Evolutionary conservation across 2,888 invertebrate species (phyloP), one percentile per base, ranked within the genome.

Genomic region (Netelia virgata): DNA sequence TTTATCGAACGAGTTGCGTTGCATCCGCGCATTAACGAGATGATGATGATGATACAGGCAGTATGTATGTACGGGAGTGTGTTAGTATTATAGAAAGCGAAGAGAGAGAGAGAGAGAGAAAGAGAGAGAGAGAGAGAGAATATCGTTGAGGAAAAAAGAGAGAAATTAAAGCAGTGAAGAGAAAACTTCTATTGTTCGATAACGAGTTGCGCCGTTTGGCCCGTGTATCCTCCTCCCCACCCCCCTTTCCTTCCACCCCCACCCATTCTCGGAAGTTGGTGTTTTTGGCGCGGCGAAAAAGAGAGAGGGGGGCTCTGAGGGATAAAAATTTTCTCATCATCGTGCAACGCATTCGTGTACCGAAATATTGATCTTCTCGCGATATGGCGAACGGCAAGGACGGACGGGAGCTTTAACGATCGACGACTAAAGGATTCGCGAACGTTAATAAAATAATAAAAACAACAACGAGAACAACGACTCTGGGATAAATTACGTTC

Each of bases 11-110:
- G 59, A 74, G 53, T 81, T 74, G 36, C 69, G 66, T 28, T 41
- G 23, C 20, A 14, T n/a, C 41, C 61, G 41, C 14, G 43, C 74
- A 74, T 70, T 76, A 82, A 57, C 70, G 64, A 66, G 63, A 72
- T 69, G 64, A 64, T 57, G 57, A 28, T 57, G 18, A 76, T 20
- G 28, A 47, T 20, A 28, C 28, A 28, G 28, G 28, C 28, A 3
- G 5, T 28, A 5, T 28, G 28, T 28, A 23, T 23, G 3, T 23
- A 3, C 3, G 43, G 14, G 73, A 18, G 43, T 8, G 53, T 18
- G 59, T 41, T 10, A 0, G 64, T 36, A 1, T 14, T 43, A 14
- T 2, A 47, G 47, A 47, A 47, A 41, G 55, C 41, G 28, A 1
- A 36, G 14, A 66, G 61, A 47, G 73, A 10, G 64, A 64, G 43